Conservation (phyloP, 1,140 invertebrate genomes). For the Drosophila tristis region DNA sequence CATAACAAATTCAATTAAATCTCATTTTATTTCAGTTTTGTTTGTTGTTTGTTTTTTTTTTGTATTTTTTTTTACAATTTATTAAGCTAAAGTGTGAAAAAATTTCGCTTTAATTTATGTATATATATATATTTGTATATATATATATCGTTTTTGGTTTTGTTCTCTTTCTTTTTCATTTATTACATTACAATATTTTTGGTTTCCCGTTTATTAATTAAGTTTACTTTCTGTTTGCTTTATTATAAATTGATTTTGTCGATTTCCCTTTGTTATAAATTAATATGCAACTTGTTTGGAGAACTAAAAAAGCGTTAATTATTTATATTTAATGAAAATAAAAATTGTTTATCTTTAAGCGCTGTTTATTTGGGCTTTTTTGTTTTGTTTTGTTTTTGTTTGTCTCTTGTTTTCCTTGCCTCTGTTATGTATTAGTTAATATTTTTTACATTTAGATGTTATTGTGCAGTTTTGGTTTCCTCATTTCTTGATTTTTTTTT, state of each 20-base stretch:
- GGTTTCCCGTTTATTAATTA: constrained; percentile 55
- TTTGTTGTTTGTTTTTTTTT: constrained; percentile 71
- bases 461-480: constrained; percentile 74
- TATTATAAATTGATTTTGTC: constrained; percentile 51
- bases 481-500: constrained; percentile 22
- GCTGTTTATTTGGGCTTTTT: constrained; percentile 56
- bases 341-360: constrained; percentile 62
- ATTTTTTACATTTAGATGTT: constrained; percentile 81
- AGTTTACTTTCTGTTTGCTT: constrained; percentile 55
- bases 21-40: constrained; percentile 83
- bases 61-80: constrained; percentile 83
- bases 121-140: constrained; percentile 45
- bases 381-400: constrained; percentile 36
- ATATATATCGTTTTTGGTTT: constrained; percentile 43
- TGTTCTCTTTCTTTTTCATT: constrained; percentile 58
- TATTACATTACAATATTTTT: constrained; percentile 71
- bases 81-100: constrained; percentile 85
- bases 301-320: constrained; percentile 83
- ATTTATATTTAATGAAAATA: constrained; percentile 83
- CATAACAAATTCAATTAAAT: constrained; percentile 85
- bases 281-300: constrained; percentile 75
- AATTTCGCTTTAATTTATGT: constrained; percentile 81
- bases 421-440: constrained; percentile 67
- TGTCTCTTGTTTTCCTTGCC: constrained; percentile 48
- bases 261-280: constrained; percentile 61